Evolutionary conservation across 2,113 vertebrate genomes (phyloP).

Genomic region (Thermophis baileyi): DNA sequence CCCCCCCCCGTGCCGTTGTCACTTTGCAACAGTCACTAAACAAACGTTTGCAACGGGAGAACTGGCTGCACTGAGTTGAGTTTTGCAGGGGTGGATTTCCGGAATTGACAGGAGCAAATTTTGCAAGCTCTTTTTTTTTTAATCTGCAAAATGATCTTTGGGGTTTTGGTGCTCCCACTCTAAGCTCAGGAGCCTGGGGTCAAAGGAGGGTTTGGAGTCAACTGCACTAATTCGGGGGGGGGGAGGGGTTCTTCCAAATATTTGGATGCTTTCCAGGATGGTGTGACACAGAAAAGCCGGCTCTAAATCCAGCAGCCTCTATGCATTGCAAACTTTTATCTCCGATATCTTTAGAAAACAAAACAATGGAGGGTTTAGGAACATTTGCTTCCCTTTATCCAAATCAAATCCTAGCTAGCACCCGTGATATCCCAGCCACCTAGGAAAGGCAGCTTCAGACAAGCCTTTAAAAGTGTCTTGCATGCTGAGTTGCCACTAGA

Average conservation of each 20-base stretch:
- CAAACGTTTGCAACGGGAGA: neutral
- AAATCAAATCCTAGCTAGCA: neutral
- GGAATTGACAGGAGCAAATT: neutral
- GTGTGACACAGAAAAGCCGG: neutral
- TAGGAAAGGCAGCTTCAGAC: too few species aligned
- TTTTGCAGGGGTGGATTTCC: neutral
- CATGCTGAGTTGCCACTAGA: too few species aligned
- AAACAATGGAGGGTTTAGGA: neutral
- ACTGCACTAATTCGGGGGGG: neutral
- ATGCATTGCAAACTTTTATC: neutral
- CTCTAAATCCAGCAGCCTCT: neutral
- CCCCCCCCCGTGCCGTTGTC: too few species aligned
- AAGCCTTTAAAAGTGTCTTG: neutral
- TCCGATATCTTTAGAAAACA: neutral
- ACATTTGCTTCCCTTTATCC: neutral
- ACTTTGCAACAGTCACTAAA: neutral
- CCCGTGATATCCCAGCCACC: too few species aligned
- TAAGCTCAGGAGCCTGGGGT: neutral
- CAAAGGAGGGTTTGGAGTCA: neutral
- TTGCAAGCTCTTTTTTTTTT: neutral
- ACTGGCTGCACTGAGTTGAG: neutral
- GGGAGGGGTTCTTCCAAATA: neutral
- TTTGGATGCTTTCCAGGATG: neutral
- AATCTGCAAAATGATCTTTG: neutral
- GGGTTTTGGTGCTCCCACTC: neutral